Base-by-base conservation (phyloP, 2,113 vertebrate genomes). In the Oncorhynchus keta region DNA sequence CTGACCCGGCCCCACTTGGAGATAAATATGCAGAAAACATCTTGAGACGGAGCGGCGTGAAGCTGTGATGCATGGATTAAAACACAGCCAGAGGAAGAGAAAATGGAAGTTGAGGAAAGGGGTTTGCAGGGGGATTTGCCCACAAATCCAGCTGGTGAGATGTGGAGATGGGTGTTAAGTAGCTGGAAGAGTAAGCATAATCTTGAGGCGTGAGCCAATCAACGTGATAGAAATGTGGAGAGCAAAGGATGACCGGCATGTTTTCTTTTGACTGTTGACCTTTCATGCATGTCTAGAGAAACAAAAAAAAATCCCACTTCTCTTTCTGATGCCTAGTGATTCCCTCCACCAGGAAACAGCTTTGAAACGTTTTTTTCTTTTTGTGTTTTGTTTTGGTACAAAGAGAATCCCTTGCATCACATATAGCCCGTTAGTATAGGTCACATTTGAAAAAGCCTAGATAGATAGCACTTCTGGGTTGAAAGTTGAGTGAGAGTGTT, bases 401-500 rank as follows among this genome's bases (percentile, higher is more conserved):
- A 16, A 62, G n/a, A 7, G n/a, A 61, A n/a, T 22, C 59, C 6
- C 16, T 61, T 61, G 3, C 59, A 51, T 18, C 14, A 61, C 2
- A 51, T 16, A 51, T n/a, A 61, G 20, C 18, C 51, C 51, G 4
- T 18, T 18, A 57, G 12, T 18, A 57, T 18, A 57, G 12, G 1
- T 62, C 12, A 62, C 4, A 2, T 55, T 55, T 55, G 16, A 14
- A 18, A 55, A 62, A 62, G 59, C 14, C 59, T 22, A 62, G 59
- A 8, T 62, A 16, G 59, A 62, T 62, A 62, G 6, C 59, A 62
- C n/a, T 20, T 1, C 14, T 26, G 20, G 51, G 83, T 78, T 78
- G 83, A 71, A 22, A n/a, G 68, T 24, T 14, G 45, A 49, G 35
- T 45, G 68, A n/a, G 35, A 49, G 68, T 70, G 20, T 70, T 48